phyloP scores from a whole-genome alignment of 2,888 invertebrate species.

The Drosophila barbarae region DNA sequence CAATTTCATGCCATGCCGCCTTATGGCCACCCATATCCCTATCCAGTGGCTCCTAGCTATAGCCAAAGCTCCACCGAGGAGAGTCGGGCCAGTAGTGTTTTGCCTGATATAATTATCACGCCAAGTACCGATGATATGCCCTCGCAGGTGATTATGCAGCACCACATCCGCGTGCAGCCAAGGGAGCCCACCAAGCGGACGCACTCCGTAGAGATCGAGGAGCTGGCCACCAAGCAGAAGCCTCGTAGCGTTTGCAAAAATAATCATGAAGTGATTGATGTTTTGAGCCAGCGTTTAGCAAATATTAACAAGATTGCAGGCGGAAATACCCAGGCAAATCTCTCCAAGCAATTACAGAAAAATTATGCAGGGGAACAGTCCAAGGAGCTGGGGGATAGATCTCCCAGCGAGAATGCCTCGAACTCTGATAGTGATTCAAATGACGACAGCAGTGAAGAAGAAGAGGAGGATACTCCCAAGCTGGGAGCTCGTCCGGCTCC shows the following conservation, averaged over 20 bases:
- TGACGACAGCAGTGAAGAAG: conserved; percentile 50
- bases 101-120: conserved; percentile 78
- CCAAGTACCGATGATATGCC: conserved; percentile 77
- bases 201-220: conserved; percentile 68
- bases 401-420: conserved; percentile 72
- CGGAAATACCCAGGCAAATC: conserved; percentile 65
- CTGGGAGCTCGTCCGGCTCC: conserved; percentile 48
- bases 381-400: conserved; percentile 69
- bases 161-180: conserved; percentile 67
- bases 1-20: conserved; percentile 56
- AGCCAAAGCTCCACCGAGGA: conserved; percentile 65
- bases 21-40: conserved; percentile 51
- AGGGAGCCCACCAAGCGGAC: conserved; percentile 58
- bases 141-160: conserved; percentile 69
- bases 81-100: conserved; percentile 72
- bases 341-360: conserved; percentile 67
- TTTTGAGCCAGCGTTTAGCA: conserved; percentile 71
- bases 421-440: conserved; percentile 55
- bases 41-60: conserved; percentile 67
- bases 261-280: conserved; percentile 71
- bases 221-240: conserved; percentile 44
- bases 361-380: conserved; percentile 67
- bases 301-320: conserved; percentile 68
- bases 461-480: conserved; percentile 58
- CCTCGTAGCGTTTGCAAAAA: conserved; percentile 48